Conservation (phyloP, 2,888 invertebrate genomes). For the Nomada fucata region DNA sequence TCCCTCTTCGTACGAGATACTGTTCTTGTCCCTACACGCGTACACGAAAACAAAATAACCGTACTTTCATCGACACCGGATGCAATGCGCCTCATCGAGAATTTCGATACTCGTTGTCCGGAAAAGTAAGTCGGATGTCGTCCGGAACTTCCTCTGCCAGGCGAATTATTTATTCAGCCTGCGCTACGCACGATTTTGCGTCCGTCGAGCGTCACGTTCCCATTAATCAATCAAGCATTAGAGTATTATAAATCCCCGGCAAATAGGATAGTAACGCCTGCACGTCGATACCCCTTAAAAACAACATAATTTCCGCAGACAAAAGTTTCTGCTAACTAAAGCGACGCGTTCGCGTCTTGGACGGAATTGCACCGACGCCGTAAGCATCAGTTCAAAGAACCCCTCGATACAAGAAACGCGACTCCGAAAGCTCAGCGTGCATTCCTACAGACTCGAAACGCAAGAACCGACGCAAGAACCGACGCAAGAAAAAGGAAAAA, state of each 20-base stretch:
- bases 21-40: constrained; percentile 2
- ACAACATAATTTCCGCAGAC: neutral
- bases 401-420: neutral
- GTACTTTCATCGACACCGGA: constrained; percentile 59
- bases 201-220: constrained; percentile 22
- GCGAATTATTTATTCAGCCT: constrained; percentile 46
- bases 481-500: neutral
- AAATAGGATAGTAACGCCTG: neutral
- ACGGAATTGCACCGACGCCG: constrained; percentile 41
- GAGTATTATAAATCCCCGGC: constrained; percentile 3
- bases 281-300: neutral
- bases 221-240: constrained; percentile 22
- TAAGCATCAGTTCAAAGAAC: constrained; percentile 8
- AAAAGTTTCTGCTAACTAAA: neutral
- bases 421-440: neutral
- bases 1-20: constrained; percentile 29
- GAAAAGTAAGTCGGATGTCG: constrained; percentile 63
- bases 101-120: constrained; percentile 61
- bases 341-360: constrained; percentile 29
- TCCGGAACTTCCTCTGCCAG: constrained; percentile 49
- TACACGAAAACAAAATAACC: constrained; percentile 45
- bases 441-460: neutral
- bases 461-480: too few species aligned
- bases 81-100: constrained; percentile 47
- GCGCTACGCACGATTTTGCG: constrained; percentile 44